Evolutionary conservation across 2,113 vertebrate genomes (phyloP), one percentile per base, ranked within the genome.

Genomic region (Martes martes): DNA sequence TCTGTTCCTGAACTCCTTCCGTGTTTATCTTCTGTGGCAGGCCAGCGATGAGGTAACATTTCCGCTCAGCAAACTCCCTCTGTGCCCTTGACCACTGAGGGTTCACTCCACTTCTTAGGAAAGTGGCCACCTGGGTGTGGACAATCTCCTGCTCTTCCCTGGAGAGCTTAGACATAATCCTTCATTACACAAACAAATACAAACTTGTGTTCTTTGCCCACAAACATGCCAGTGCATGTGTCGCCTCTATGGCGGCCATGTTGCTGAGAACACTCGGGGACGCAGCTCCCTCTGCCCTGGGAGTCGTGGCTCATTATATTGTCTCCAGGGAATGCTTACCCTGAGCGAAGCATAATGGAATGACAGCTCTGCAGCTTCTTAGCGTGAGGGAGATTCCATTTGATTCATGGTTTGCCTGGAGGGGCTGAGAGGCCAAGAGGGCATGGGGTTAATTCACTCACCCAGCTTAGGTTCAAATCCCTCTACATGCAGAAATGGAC

Each of bases 341-440:
- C 50, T n/a, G 94, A 96, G 47, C 8, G 2, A 59, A 92, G 55
- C 88, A 94, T 71, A 86, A 93, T 92, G 88, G 88, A 88, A 59
- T 96, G 97, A 97, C 96, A 96, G 96, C 87, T 93, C 73, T 42
- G 16, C 36, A 65, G 91, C 57, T 89, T 92, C 80, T 96, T 88
- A 80, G 87, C 88, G 16, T 2, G 52, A 85, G 76, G 65, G 63
- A 59, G 78, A 95, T 96, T 95, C 92, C 84, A 82, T 97, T 67
- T 96, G 97, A 97, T 95, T 96, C 87, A 95, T 91, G 81, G 71
- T 84, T 96, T 96, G 96, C 94, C 92, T 83, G 39, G 94, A 95
- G 92, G 92, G 87, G 93, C 71, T 42, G 63, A 91, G 78, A n/a
- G 95, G 93, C 91, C 65, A 85, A 95, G 82, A 96, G 97, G 91